Conservation (phyloP, 2,113 vertebrate genomes). For the Peromyscus leucopus region DNA sequence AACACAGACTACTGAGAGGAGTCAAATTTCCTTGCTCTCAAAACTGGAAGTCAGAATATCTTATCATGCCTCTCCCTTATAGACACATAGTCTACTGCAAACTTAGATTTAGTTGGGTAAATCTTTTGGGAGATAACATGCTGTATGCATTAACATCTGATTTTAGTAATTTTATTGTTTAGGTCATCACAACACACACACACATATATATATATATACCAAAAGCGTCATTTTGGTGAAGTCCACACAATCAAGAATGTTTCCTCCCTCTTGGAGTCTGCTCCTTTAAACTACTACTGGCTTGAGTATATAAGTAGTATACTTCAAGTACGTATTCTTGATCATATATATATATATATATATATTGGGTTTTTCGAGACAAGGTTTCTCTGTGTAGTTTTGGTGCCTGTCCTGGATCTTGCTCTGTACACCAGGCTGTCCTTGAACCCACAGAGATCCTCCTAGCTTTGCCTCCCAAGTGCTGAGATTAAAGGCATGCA, state of each 20-base stretch:
- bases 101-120: too few species aligned
- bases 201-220: not conserved
- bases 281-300: not conserved
- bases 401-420: too few species aligned
- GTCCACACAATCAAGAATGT: not conserved
- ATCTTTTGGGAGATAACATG: not conserved
- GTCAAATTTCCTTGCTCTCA: accelerated
- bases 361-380: too few species aligned
- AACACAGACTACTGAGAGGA: not conserved
- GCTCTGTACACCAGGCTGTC: too few species aligned
- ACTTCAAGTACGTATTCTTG: not conserved
- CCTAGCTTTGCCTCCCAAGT: too few species aligned
- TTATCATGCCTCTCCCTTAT: too few species aligned
- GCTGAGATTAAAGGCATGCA: too few species aligned
- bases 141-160: too few species aligned
- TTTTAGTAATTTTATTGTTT: not conserved
- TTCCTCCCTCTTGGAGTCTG: not conserved
- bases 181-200: not conserved
- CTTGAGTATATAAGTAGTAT: not conserved
- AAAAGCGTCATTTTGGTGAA: not conserved
- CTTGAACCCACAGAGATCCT: too few species aligned
- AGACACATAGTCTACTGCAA: not conserved
- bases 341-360: not conserved
- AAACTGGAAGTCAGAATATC: not conserved
- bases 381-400: too few species aligned